Evolutionary conservation across 2,797 vertebrate genomes (phyloP), one percentile per base, ranked within the genome.

Genomic region (Mus minutoides): DNA sequence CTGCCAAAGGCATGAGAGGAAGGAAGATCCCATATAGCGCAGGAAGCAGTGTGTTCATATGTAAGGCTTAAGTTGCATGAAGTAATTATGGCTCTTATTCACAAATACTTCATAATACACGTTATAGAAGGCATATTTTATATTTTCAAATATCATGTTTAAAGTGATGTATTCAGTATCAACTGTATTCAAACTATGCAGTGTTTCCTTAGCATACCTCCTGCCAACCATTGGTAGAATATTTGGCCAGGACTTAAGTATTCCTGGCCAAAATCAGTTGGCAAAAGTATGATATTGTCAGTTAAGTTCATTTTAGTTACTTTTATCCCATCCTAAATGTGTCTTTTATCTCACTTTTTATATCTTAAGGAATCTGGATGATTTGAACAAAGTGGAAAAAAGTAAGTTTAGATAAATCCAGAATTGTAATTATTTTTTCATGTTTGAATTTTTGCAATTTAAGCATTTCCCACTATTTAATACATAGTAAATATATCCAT

Each of bases 241-340:
- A 54, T 9, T n/a, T 58, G 56, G 34, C 88, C n/a, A 46, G 10
- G 3, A 75, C 37, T 71, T 58, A 58, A 75, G 17, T 19, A 12
- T 9, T 26, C 21, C 49, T 37, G 34, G 22, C 43, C 60, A 75
- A 67, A 56, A 24, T 94, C n/a, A 52, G 14, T 12, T 85, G 62
- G 31, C 73, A 88, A 56, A 94, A 92, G 34, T 82, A 26, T 49
- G 80, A 73, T 83, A 78, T 13, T 96, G 92, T 88, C 91, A 78
- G 54, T 67, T 71, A 90, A 56, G 37, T 82, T 49, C 2, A 77
- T 85, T 69, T 67, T 49, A 78, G 80, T 82, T 52, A 75, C 52
- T 90, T 88, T 49, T 82, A 52, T 85, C 52, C 54, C 22, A 43
- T 64, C 11, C 40, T 37, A 84, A 90, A 40, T 29, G 21, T 52